These are phyloP conservation scores for Verasper variegatus DNA, from an alignment of 2,113 vertebrate genomes.

Conservation along the genomic window DNA sequence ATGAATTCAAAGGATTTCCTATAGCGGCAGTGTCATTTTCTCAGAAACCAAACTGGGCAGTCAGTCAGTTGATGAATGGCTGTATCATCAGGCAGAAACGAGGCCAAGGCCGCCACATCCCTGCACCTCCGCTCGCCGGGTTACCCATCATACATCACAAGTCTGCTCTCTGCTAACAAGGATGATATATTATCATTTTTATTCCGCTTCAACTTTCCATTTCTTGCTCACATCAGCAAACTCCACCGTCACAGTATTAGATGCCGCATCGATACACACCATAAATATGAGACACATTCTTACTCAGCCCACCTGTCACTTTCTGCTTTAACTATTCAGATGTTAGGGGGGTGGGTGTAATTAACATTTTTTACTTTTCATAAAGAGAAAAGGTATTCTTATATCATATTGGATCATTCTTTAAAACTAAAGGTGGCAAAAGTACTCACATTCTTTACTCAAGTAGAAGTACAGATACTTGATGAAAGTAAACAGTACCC, in stretches of 20 bases:
- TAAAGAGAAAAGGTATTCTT: conserved; percentile 26
- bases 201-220: conserved; percentile 1
- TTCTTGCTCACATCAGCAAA: not conserved
- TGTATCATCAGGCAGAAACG: not conserved
- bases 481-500: too few relatives aligned
- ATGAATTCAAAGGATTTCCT: not conserved
- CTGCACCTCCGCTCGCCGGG: not conserved
- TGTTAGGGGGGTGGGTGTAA: conserved; percentile 19
- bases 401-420: conserved; percentile 4
- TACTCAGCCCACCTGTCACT: conserved; percentile 10
- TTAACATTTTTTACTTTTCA: conserved; percentile 38
- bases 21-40: not conserved
- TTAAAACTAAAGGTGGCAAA: not conserved
- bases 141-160: conserved; percentile 17
- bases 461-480: too few relatives aligned
- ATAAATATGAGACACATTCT: conserved; percentile 1
- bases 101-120: not conserved
- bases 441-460: not conserved
- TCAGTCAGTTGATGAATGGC: conserved; percentile 28
- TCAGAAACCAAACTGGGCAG: conserved; percentile 13
- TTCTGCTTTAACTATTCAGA: conserved; percentile 7
- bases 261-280: not conserved
- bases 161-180: not conserved
- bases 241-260: conserved; percentile 4
- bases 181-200: conserved; percentile 4